Base-by-base conservation (phyloP, 2,797 vertebrate genomes). In the Podargus strigoides region DNA sequence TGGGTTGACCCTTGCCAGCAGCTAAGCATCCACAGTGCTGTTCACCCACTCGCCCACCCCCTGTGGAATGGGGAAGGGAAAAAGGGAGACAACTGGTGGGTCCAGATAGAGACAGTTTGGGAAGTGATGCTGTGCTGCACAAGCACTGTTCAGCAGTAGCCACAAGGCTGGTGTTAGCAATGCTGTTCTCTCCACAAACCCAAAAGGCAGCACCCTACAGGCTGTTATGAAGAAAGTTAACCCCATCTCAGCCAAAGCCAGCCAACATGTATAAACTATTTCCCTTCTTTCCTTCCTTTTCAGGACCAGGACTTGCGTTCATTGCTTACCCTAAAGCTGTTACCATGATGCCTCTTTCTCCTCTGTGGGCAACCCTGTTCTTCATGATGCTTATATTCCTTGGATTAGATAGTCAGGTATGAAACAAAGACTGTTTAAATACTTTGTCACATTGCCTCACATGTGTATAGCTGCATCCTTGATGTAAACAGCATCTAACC, bases 341-440 rank as follows among this genome's bases (percentile, higher is more conserved):
- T 49, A 99, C 99, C 41, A 99, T 99, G 99, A 99, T 99, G 99
- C 99, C 99, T 67, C 98, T 99, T 85, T 98, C 99, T 92, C 99
- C 99, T 4, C 96, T 99, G 67, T 99, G 99, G 99, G 99, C 99
- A 49, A 97, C 98, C 83, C 98, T 99, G 81, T 99, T 99, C 98
- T 99, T 99, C 97, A 98, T 99, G 99, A 99, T 99, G 99, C 99
- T 99, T 68, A 99, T 99, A 97, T 99, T 99, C 97, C 98, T 99
- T 46, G 99, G 99, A 41, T 97, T 99, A 97, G 99, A 99, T 97
- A 99, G 99, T 93, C 99, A 99, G 99, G 99, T 99, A 96, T 79
- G 96, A 37, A 78, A 52, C n/a, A 80, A 76, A 66, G 0, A 2
- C 34, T n/a, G 3, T 6, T 66, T 15, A 36, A 36, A 2, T 17